Conservation (phyloP, 2,797 vertebrate genomes). For the Centropyge bicolor region DNA sequence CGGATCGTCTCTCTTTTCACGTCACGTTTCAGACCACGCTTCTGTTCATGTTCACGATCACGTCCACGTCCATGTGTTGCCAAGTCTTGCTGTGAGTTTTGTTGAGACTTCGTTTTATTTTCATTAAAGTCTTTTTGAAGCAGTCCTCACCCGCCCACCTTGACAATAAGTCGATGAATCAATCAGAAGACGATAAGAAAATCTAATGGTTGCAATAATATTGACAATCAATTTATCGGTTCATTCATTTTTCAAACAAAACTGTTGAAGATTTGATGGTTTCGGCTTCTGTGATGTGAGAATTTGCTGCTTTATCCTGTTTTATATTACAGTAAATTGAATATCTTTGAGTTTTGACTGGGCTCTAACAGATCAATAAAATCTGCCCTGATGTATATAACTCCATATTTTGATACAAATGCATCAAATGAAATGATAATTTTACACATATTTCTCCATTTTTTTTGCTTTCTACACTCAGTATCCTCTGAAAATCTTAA, state of each 20-base stretch:
- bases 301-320: neutral
- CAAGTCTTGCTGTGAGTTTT: no score
- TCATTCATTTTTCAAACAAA: neutral
- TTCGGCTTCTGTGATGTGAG: neutral
- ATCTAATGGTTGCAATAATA: neutral
- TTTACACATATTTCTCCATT: neutral
- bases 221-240: neutral
- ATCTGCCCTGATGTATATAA: no score
- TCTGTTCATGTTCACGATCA: no score
- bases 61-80: no score
- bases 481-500: neutral
- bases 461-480: neutral
- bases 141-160: no score
- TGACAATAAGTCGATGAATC: neutral
- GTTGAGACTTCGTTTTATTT: no score
- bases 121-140: no score
- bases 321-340: neutral
- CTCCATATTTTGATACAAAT: neutral
- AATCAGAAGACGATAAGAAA: neutral
- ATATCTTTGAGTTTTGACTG: neutral
- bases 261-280: neutral
- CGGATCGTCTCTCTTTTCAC: no score
- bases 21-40: no score
- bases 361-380: neutral
- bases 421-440: neutral